Conservation (phyloP, 2,113 vertebrate genomes). For the Myrmecophaga tridactyla region DNA sequence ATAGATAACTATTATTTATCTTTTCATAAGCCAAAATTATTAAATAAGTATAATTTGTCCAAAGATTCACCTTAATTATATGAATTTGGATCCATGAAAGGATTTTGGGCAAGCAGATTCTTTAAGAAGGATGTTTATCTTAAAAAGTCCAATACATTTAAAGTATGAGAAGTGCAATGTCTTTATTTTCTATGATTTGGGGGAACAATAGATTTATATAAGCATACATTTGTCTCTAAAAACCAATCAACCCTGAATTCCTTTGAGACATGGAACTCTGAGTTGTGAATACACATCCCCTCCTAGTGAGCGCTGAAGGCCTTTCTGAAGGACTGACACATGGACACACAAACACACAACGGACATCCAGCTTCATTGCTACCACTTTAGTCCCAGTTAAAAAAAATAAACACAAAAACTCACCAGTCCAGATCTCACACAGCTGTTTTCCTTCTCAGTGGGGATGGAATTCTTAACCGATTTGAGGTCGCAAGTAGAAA, state of each 20-base stretch:
- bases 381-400: neutral
- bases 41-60: neutral
- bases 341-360: neutral
- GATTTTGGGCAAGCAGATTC: neutral
- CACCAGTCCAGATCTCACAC: neutral
- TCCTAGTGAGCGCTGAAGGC: neutral
- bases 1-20: neutral
- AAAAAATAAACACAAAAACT: neutral
- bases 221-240: neutral
- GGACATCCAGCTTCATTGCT: neutral
- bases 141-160: neutral
- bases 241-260: neutral
- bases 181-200: neutral
- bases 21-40: conserved; percentile 14
- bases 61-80: neutral
- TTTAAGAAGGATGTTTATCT: neutral
- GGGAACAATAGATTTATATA: neutral
- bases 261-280: neutral
- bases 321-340: neutral
- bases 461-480: neutral
- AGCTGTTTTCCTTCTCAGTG: neutral
- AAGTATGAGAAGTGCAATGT: neutral
- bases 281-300: neutral
- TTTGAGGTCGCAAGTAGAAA: neutral
- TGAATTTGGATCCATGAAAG: neutral